Percentiles rank a stretch among this genome's conserved stretches.
phyloP scores from a whole-genome alignment of 2,797 vertebrate genomes.

The Coreius guichenoti region DNA sequence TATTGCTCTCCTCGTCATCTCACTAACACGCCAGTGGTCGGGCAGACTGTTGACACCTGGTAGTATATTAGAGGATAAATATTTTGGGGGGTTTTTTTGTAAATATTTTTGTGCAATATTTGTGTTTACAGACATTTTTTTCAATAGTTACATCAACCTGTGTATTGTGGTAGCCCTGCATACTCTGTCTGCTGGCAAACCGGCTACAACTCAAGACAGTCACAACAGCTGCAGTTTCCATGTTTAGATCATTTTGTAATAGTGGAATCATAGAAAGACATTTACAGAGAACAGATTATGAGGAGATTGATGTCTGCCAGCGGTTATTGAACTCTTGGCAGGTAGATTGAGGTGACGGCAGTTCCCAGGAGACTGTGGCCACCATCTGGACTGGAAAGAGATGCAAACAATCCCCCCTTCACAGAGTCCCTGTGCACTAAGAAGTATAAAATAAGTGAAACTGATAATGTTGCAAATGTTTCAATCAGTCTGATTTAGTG shows the following conservation, averaged over 20 bases:
- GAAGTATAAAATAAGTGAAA: not conserved
- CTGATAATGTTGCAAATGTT: not conserved
- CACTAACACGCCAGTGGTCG: no score
- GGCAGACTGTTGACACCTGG: not conserved
- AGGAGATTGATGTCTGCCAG: slow-evolving; percentile 33
- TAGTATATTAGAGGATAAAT: not conserved
- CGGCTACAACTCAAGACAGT: not conserved
- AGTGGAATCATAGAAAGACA: slow-evolving; percentile 28
- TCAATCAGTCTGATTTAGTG: not conserved
- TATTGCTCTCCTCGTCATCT: no score
- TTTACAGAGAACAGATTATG: slow-evolving; percentile 46
- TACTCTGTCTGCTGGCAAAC: slow-evolving; percentile 8
- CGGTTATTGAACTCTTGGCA: slow-evolving; percentile 48
- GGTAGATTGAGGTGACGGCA: slow-evolving; percentile 2
- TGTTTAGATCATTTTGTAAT: slow-evolving; percentile 1
- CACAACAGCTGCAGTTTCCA: slow-evolving; percentile 38
- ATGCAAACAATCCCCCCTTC: not conserved
- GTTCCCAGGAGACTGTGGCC: slow-evolving; percentile 51
- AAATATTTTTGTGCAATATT: not conserved
- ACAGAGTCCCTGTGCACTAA: not conserved
- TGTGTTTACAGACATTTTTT: slow-evolving; percentile 16
- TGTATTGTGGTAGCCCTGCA: slow-evolving; percentile 6
- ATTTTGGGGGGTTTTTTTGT: no score
- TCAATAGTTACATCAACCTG: slow-evolving; percentile 28
- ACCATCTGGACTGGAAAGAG: slow-evolving; percentile 56